Percentiles rank a stretch among this genome's conserved stretches.
Conservation (phyloP, 1,140 invertebrate species). For the Chrysomallon squamiferum region DNA sequence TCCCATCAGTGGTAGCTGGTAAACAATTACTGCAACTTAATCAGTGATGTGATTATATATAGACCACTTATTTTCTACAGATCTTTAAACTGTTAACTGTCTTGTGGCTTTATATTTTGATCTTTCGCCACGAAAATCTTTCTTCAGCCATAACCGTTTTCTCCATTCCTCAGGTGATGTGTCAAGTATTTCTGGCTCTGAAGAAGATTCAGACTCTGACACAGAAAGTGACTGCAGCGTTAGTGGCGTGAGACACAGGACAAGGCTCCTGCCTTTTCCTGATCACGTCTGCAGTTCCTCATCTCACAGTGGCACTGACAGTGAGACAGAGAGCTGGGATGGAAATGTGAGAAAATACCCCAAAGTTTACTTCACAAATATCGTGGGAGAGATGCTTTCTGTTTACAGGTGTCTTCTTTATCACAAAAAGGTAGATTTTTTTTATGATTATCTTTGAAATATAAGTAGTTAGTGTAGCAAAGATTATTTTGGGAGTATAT, state of each 20-base stretch:
- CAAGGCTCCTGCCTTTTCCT: constrained; percentile 61
- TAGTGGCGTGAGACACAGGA: constrained; percentile 10
- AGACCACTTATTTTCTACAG: no score
- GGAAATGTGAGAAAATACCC: constrained; percentile 56
- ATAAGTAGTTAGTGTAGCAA: no score
- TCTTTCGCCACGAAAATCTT: no score
- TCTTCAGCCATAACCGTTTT: no score
- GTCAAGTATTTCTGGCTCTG: constrained; percentile 80
- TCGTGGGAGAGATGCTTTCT: constrained; percentile 73
- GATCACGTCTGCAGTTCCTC: constrained; percentile 50
- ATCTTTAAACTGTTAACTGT: no score
- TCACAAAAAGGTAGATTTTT: constrained; percentile 50
- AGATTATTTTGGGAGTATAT: no score
- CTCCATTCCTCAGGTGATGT: constrained; percentile 72
- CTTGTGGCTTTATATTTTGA: no score
- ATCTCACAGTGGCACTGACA: constrained; percentile 22
- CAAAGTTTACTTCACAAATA: constrained; percentile 77
- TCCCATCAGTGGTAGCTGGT: no score
- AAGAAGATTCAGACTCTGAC: constrained; percentile 72
- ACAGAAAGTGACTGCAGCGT: constrained; percentile 30
- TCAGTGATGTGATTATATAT: no score
- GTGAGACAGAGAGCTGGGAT: constrained; percentile 26
- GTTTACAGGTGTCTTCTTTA: constrained; percentile 73
- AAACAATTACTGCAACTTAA: no score
- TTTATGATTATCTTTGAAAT: no score